Evolutionary conservation across 2,113 vertebrate genomes (phyloP).

Genomic region (Etheostoma spectabile): DNA sequence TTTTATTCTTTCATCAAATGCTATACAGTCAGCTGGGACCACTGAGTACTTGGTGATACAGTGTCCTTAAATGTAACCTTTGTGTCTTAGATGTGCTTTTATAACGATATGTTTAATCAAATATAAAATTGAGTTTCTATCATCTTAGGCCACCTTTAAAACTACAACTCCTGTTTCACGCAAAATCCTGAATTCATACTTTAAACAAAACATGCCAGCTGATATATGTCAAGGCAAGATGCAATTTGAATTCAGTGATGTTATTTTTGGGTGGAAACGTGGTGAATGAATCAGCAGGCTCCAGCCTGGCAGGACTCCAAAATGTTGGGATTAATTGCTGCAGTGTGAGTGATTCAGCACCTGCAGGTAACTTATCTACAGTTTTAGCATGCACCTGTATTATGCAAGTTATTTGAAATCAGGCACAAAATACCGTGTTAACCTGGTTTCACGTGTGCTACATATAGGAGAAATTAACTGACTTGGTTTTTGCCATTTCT

Average conservation of each 20-base stretch:
- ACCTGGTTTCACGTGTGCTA: slow-evolving; percentile 43
- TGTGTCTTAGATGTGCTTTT: neutral
- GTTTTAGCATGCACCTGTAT: slow-evolving; percentile 60
- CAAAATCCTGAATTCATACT: neutral
- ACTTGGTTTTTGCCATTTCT: slow-evolving; percentile 5
- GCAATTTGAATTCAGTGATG: slow-evolving; percentile 33
- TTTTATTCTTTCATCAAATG: neutral
- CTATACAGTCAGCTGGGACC: neutral
- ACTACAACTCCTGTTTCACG: neutral
- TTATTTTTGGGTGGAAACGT: slow-evolving; percentile 27
- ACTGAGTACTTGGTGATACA: neutral
- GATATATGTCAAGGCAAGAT: slow-evolving; percentile 19
- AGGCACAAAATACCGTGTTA: slow-evolving; percentile 27
- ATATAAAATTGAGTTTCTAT: neutral
- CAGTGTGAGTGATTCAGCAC: slow-evolving; percentile 61
- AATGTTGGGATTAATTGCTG: slow-evolving; percentile 64
- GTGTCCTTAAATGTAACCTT: neutral
- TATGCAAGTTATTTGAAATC: slow-evolving; percentile 24
- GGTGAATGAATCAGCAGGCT: slow-evolving; percentile 51
- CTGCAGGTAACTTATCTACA: slow-evolving; percentile 47
- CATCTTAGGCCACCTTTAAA: neutral
- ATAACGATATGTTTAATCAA: neutral
- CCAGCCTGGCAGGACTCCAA: slow-evolving; percentile 43
- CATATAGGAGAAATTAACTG: slow-evolving; percentile 14
- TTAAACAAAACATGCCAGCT: neutral